These are phyloP conservation scores for Eugnorisma glareosa DNA, from an alignment of 2,888 invertebrate species.

Conservation along the genomic window DNA sequence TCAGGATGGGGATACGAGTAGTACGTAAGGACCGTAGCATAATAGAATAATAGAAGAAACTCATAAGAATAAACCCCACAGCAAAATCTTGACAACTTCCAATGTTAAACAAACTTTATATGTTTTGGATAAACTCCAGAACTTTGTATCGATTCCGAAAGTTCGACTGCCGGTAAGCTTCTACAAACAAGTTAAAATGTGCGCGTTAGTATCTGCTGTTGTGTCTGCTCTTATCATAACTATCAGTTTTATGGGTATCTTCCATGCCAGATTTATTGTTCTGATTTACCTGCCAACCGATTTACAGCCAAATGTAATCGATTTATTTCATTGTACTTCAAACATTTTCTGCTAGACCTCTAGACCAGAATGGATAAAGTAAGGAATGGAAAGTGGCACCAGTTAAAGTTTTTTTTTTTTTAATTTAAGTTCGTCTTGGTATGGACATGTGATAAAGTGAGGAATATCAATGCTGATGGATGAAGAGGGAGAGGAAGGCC, in stretches of 20 bases:
- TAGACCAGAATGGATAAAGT: no score
- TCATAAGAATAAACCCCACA: background rate
- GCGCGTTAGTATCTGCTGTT: constrained; percentile 18
- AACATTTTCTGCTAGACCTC: no score
- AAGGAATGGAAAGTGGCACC: no score
- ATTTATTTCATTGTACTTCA: constrained; percentile 16
- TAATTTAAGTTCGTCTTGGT: no score
- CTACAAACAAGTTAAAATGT: constrained; percentile 47
- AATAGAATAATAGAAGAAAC: background rate
- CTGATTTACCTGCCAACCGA: background rate
- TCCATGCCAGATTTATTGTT: background rate
- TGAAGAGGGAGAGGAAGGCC: no score
- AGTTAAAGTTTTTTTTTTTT: no score
- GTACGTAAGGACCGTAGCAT: background rate
- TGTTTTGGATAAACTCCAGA: constrained; percentile 53
- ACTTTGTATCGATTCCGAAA: constrained; percentile 38
- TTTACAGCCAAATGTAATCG: background rate
- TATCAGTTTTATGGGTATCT: constrained; percentile 22
- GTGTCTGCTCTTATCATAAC: constrained; percentile 18
- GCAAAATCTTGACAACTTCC: constrained; percentile 25
- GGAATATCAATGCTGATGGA: no score
- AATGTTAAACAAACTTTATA: constrained; percentile 42
- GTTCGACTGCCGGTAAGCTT: constrained; percentile 27
- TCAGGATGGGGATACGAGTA: background rate
- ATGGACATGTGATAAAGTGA: no score